Base-by-base conservation (phyloP, 2,797 vertebrate species). In the Gephyroberyx darwinii region DNA sequence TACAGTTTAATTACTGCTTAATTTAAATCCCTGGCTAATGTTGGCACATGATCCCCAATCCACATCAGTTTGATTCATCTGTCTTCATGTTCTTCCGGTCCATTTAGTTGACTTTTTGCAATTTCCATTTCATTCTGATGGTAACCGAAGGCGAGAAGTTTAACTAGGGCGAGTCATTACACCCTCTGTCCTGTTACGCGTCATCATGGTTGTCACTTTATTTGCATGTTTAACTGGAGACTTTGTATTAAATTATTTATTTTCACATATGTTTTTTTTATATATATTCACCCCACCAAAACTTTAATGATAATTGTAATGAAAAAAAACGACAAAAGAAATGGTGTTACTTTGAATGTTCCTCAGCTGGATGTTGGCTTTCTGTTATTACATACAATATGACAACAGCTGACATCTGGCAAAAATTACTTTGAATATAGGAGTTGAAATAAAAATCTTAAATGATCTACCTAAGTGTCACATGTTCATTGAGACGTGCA, bases 181-280 rank as follows among this genome's bases (percentile, higher is more conserved):
- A 84, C 72, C 65, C 72, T 55, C 30, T 70, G 59, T 82, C 66
- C 57, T 75, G 1, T 47, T 78, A 62, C 81, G 82, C 62, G 75
- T 84, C 85, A 79, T 86, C 79, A 84, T 73, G 76, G 45, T 79
- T 67, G 66, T 88, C 80, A 60, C 50, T 78, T 86, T 82, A 75
- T 84, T 84, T 83, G 89, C 91, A 91, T 91, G 89, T 90, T 88
- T 82, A 80, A 83, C 59, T 76, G 69, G 72, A 80, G 67, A 74
- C 75, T 85, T 82, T 86, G 75, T 81, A 76, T 86, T 67, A 69
- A 82, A 84, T 83, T 92, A 92, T 92, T 90, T 91, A 91, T 92
- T 90, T 90, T 79, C 74, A 72, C 84, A 72, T 84, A 65, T 87
- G 48, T 74, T 77, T 12, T 14, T 30, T 48, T 59, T 74, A 80